Conservation (phyloP, 2,888 invertebrate genomes). For the Aleiodes testaceus region DNA sequence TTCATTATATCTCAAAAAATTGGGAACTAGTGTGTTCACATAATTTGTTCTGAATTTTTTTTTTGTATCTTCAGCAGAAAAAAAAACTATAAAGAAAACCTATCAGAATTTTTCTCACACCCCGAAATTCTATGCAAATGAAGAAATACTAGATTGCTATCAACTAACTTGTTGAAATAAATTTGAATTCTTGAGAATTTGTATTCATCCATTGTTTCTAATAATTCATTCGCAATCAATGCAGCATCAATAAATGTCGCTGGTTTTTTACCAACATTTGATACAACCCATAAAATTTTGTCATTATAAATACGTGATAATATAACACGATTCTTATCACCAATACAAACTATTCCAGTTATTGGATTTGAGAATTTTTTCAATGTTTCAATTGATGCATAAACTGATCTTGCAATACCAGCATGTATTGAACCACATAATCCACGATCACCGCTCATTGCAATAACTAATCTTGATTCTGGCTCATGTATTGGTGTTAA, state of each 20-base stretch:
- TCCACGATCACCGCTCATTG: conserved; percentile 53
- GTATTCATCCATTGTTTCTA: conserved; percentile 40
- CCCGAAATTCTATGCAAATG: neutral
- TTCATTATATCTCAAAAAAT: no score
- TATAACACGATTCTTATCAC: conserved; percentile 50
- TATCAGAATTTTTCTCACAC: neutral
- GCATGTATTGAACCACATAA: conserved; percentile 55
- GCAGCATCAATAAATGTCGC: conserved; percentile 52
- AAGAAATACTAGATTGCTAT: neutral
- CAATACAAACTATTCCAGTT: conserved; percentile 52
- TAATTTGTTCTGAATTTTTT: no score
- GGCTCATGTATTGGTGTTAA: conserved; percentile 41
- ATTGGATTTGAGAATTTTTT: conserved; percentile 30
- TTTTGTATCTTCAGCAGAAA: neutral
- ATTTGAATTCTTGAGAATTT: conserved; percentile 48
- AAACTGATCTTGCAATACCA: conserved; percentile 49
- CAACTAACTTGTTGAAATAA: conserved; percentile 54
- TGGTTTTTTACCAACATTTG: conserved; percentile 52
- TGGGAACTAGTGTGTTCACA: no score
- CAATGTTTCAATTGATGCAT: conserved; percentile 35
- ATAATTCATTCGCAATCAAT: conserved; percentile 46
- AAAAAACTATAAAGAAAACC: neutral
- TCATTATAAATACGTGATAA: conserved; percentile 50
- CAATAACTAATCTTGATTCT: conserved; percentile 47
- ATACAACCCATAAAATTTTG: conserved; percentile 51